Evolutionary conservation across 2,797 vertebrate genomes (phyloP), one percentile per base, ranked within the genome.

Genomic region (Typhlichthys eigenmanni): DNA sequence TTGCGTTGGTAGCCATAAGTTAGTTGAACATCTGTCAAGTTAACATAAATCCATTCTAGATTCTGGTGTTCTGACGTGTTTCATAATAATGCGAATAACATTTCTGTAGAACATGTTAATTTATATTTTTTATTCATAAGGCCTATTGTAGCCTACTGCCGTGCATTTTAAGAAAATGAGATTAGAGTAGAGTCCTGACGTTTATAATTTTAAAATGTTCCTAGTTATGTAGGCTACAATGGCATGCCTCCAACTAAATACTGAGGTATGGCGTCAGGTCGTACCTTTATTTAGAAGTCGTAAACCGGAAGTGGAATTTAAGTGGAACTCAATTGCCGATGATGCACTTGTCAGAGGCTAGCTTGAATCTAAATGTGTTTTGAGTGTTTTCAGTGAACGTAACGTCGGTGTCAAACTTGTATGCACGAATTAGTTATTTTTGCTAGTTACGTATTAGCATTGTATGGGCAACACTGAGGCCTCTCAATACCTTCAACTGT

Each of bases 211-310:
- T 38, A 8, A 19, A 19, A 19, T 38, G 5, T 38, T 38, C 34
- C 34, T 38, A 38, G 3, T 38, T 38, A 38, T 38, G 5, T 38
- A 38, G 5, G 34, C 5, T 38, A 5, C 1, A 7, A 38, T 38
- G 5, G 34, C 34, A 1, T 7, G 5, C n/a, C 3, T 1, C 16
- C 10, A 29, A 10, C 29, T 5, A 38, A 38, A 38, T 38, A 19
- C 19, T 19, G 19, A 19, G 19, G 34, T 38, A 38, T 38, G 34
- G 13, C 6, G 24, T 38, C 32, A 16, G 1, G 4, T 5, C 17
- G 1, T 9, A 13, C 63, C 62, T 70, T 88, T 84, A 81, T 67
- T 84, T 65, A 85, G 80, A 78, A 81, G 71, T 61, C 2, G 0
- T 0, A 0, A 5, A 16, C 45, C 79, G 81, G 88, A 90, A 78